These are phyloP conservation scores for Sphaerophoria rueppellii DNA, from an alignment of 2,888 invertebrate genomes.

Conservation along the genomic window DNA sequence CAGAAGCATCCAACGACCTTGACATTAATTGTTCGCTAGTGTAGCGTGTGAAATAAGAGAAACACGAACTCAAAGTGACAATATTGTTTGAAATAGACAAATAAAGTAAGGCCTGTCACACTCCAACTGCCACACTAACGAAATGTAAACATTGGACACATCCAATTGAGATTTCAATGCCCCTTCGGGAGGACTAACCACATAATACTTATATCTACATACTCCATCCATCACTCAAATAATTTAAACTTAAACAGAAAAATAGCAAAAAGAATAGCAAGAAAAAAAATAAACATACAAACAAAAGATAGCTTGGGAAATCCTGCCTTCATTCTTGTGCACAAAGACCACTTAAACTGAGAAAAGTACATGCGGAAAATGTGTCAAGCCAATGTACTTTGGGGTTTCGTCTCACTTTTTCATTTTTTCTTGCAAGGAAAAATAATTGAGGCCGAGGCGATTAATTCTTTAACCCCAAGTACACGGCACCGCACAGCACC, in stretches of 20 bases:
- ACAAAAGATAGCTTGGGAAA: slow-evolving; percentile 38
- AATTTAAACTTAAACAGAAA: slow-evolving; percentile 34
- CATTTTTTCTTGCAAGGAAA: slow-evolving; percentile 42
- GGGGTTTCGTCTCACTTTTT: slow-evolving; percentile 18
- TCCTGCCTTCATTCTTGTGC: slow-evolving; percentile 30
- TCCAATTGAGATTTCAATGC: slow-evolving; percentile 56
- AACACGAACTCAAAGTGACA: slow-evolving; percentile 38
- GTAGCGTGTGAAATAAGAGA: slow-evolving; percentile 2
- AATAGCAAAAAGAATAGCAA: slow-evolving; percentile 9
- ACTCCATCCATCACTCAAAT: slow-evolving; percentile 33
- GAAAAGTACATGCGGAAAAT: slow-evolving; percentile 70
- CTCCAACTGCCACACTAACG: slow-evolving; percentile 48
- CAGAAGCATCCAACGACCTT: slow-evolving; percentile 58
- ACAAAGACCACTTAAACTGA: slow-evolving; percentile 62
- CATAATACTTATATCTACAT: not conserved
- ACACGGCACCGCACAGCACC: too few species aligned
- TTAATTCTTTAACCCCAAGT: slow-evolving; percentile 34
- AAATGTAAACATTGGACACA: slow-evolving; percentile 68
- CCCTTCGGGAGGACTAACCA: slow-evolving; percentile 44
- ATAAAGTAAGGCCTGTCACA: slow-evolving; percentile 23
- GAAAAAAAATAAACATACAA: not conserved
- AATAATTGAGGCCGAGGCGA: slow-evolving; percentile 52
- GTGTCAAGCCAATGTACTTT: slow-evolving; percentile 73
- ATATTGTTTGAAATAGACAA: slow-evolving; percentile 13
- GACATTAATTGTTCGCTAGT: slow-evolving; percentile 68